Evolutionary conservation across 2,797 vertebrate species (phyloP).

Genomic region (Rousettus madagascariensis): DNA sequence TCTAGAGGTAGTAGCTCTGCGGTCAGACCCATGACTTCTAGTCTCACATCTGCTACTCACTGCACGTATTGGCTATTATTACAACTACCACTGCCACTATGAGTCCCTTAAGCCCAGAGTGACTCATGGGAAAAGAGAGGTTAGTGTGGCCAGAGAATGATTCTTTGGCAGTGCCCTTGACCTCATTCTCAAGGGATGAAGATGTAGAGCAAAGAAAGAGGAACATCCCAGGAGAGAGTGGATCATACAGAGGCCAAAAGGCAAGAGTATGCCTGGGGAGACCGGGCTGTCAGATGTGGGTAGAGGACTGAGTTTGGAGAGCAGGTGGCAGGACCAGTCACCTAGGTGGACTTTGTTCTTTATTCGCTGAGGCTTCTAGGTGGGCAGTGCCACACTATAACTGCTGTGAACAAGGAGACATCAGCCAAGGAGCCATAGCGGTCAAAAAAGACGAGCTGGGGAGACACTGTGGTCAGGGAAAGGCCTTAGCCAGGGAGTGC

Average conservation of each 20-base stretch:
- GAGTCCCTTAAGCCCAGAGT: neutral
- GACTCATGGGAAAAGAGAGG: neutral
- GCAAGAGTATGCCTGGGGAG: neutral
- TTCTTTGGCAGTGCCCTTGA: neutral
- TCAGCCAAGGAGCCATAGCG: neutral
- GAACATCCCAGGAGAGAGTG: neutral
- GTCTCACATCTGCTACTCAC: neutral
- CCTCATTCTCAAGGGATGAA: neutral
- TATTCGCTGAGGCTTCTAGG: neutral
- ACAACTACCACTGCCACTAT: neutral
- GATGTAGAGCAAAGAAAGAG: neutral
- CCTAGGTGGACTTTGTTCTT: neutral
- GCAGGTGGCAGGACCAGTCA: neutral
- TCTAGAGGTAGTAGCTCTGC: neutral
- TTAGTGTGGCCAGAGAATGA: accelerated
- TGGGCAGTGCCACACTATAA: neutral
- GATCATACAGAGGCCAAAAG: neutral
- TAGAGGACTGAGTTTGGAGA: neutral
- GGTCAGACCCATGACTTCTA: neutral
- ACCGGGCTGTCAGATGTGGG: neutral
- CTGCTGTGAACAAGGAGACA: neutral
- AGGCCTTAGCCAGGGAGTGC: neutral
- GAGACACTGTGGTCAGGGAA: neutral
- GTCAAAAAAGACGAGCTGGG: neutral
- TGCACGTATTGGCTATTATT: accelerated